Percentiles rank a stretch among this genome's conserved stretches.
phyloP scores from a whole-genome alignment of 2,888 invertebrate species.

The Nebria brevicollis region DNA sequence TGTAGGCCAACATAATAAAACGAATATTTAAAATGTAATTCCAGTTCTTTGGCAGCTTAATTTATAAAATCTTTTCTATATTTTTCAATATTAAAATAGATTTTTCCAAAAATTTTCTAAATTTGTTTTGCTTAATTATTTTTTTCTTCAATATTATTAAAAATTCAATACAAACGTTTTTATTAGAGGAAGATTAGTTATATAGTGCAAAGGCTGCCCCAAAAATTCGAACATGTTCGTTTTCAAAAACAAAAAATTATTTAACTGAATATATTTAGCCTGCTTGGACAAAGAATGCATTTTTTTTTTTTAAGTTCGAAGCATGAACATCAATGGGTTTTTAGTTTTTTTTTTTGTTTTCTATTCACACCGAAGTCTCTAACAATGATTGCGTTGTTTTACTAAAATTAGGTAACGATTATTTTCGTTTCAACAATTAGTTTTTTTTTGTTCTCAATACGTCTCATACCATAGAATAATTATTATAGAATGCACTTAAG shows the following conservation, averaged over 20 bases:
- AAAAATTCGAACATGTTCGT: conserved; percentile 36
- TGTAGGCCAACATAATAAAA: conserved; percentile 26
- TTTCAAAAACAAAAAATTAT: conserved; percentile 21
- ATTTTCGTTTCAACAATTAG: conserved; percentile 47
- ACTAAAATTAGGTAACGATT: conserved; percentile 47
- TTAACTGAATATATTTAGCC: conserved; percentile 32
- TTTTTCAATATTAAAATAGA: conserved; percentile 46
- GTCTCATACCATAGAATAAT: conserved; percentile 20
- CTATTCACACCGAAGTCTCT: conserved; percentile 41
- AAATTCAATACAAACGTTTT: conserved; percentile 44
- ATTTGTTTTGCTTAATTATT: conserved; percentile 41
- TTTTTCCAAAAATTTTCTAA: conserved; percentile 43
- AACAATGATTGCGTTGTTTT: conserved; percentile 44
- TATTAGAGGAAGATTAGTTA: conserved; percentile 33
- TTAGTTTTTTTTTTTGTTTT: conserved; percentile 3
- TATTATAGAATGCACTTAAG: conserved; percentile 1
- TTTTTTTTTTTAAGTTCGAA: conserved; percentile 28
- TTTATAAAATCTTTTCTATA: conserved; percentile 41
- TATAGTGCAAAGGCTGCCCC: conserved; percentile 43
- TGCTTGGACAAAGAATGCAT: conserved; percentile 36
- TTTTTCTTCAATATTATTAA: conserved; percentile 43
- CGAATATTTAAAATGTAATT: conserved; percentile 23
- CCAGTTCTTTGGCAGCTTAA: conserved; percentile 46
- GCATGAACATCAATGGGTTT: conserved; percentile 43
- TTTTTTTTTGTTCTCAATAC: conserved; percentile 3